Conservation (phyloP, 2,113 vertebrate species). For the Halichoerus grypus region DNA sequence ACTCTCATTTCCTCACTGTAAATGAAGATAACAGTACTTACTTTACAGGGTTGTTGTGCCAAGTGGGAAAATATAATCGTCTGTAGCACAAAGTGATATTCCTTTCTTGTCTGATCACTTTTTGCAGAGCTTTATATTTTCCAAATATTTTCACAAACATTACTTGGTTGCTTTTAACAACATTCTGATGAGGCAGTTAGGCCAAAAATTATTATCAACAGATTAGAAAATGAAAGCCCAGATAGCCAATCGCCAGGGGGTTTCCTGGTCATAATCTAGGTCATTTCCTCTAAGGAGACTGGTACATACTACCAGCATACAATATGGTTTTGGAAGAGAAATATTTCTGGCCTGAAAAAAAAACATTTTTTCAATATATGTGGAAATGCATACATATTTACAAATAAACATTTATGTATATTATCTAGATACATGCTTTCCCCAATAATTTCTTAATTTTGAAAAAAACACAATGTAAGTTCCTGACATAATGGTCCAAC, state of each 20-base stretch:
- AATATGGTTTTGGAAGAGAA: neutral
- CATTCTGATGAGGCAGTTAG: neutral
- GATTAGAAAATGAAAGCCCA: neutral
- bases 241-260: neutral
- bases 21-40: neutral
- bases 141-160: neutral
- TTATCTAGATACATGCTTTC: neutral
- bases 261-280: neutral
- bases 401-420: neutral
- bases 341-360: neutral
- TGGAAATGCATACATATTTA: neutral
- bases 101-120: neutral
- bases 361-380: neutral
- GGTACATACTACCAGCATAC: neutral
- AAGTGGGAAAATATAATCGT: constrained; percentile 38
- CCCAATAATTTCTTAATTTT: neutral
- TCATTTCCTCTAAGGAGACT: neutral
- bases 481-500: neutral
- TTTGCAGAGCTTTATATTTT: neutral
- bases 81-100: neutral
- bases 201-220: neutral
- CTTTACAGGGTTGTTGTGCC: neutral
- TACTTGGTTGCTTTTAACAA: neutral
- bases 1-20: neutral
- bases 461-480: neutral